phyloP scores from a whole-genome alignment of 2,888 invertebrate genomes.

The Troides oblongomaculatus region DNA sequence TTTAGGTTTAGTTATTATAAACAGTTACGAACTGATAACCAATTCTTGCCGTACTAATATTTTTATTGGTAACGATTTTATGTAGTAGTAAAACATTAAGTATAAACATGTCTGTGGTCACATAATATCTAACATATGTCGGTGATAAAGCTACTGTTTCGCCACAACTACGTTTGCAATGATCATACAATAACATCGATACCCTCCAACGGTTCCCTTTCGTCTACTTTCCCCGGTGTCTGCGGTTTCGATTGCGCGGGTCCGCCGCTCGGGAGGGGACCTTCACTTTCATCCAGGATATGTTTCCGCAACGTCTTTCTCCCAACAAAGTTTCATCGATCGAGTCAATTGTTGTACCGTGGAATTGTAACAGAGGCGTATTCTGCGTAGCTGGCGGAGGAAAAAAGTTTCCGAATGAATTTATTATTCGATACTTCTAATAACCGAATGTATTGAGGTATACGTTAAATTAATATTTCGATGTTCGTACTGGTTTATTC shows the following conservation, averaged over 20 bases:
- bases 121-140: neutral
- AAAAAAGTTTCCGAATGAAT: neutral
- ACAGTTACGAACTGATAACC: no score
- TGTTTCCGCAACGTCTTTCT: constrained; percentile 20
- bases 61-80: no score
- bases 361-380: constrained; percentile 1
- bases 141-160: constrained; percentile 10
- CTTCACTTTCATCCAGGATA: constrained; percentile 58
- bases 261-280: constrained; percentile 42
- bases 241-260: constrained; percentile 45
- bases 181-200: constrained; percentile 27
- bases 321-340: constrained; percentile 17
- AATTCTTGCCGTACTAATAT: no score
- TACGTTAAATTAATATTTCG: neutral
- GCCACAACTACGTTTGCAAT: constrained; percentile 19
- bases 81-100: no score
- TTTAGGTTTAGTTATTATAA: no score
- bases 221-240: constrained; percentile 56
- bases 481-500: neutral
- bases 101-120: neutral
- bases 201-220: constrained; percentile 13
- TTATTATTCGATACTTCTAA: neutral
- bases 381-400: neutral
- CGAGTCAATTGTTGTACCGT: constrained; percentile 9
- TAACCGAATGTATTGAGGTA: neutral